A percentile compares a stretch with the other conserved stretches of the same genome.
Evolutionary conservation across 1,140 invertebrate genomes (phyloP).

Genomic region (Lucilia cuprina): DNA sequence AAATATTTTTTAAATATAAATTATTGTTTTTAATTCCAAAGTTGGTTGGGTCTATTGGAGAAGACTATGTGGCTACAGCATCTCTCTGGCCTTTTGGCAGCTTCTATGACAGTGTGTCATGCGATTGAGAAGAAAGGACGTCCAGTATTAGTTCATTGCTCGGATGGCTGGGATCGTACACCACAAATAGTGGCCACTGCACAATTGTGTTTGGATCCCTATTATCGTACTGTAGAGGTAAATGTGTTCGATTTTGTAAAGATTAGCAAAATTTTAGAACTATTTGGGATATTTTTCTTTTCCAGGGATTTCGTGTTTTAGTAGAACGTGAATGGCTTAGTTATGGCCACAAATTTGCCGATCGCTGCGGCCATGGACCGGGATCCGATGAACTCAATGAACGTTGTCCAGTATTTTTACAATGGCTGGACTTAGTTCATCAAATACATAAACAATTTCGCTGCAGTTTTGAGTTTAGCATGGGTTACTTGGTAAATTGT

Average conservation of each 20-base stretch:
- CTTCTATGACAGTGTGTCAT: slow-evolving; percentile 79
- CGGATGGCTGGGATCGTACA: slow-evolving; percentile 96
- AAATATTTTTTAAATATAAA: not conserved
- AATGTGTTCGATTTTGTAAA: too few relatives aligned
- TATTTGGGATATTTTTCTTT: slow-evolving; percentile 38
- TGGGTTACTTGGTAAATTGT: slow-evolving; percentile 82
- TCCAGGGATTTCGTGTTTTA: slow-evolving; percentile 87
- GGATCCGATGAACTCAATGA: slow-evolving; percentile 88
- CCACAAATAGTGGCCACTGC: slow-evolving; percentile 92
- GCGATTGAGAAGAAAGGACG: slow-evolving; percentile 83
- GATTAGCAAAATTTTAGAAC: not conserved
- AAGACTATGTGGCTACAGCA: slow-evolving; percentile 90
- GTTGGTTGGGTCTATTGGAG: slow-evolving; percentile 88
- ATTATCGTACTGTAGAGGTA: slow-evolving; percentile 90
- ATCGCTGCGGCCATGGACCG: slow-evolving; percentile 88
- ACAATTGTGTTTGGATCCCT: slow-evolving; percentile 91
- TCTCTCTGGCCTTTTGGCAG: slow-evolving; percentile 81
- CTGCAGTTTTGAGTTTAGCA: slow-evolving; percentile 94
- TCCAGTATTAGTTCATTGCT: slow-evolving; percentile 94
- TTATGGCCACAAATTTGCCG: slow-evolving; percentile 97
- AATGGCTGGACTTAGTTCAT: slow-evolving; percentile 97
- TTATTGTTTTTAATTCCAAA: slow-evolving; percentile 63
- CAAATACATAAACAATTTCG: slow-evolving; percentile 90
- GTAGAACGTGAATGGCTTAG: slow-evolving; percentile 95
- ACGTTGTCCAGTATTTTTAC: slow-evolving; percentile 93